Evolutionary conservation across 1,140 invertebrate species (phyloP), one percentile per base, ranked within the genome.

Genomic region (Leptinotarsa defecta): DNA sequence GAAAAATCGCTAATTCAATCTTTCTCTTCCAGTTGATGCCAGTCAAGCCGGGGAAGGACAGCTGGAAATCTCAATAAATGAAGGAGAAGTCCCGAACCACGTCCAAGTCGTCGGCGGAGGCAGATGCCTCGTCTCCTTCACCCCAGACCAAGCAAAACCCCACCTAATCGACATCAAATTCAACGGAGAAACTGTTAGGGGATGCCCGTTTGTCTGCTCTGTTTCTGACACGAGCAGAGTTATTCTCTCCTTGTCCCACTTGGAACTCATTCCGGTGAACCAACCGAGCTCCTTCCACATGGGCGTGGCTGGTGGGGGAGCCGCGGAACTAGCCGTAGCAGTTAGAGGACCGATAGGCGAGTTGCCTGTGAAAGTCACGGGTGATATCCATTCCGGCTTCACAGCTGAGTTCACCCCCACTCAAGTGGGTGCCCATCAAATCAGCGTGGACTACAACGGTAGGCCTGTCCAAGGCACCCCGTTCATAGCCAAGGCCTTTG

Each of bases 111-210:
- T 98, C 6, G 96, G 96, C 64, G 96, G 96, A 75, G 96, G 96
- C 49, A 90, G 95, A 73, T 98, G 96, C 85, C 89, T 98, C 34
- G 96, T 99, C 13, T 97, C 95, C 68, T 99, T 99, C 87, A 94
- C 96, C 15, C 98, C 98, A 19, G 96, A 98, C 84, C 90, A 93
- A 74, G 89, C 94, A 11, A 96, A 96, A 80, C 91, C 95, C 34
- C 97, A 99, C 87, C 90, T 94, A 78, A 97, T 99, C 80, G 97
- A 99, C 87, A 98, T 99, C 76, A 98, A 97, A 87, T 99, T 99
- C 87, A 99, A 99, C 86, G 95, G 95, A 65, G 95, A 97, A 87
- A 95, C 95, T 73, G 96, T 99, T 19, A 92, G 94, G 80, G 95
- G 94, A 68, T 97, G 95, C 85, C 95, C 96, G n/a, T 95, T 97